These are phyloP conservation scores for Enteromius trimaculatus DNA, from an alignment of 2,797 vertebrate genomes.

Conservation along the genomic window DNA sequence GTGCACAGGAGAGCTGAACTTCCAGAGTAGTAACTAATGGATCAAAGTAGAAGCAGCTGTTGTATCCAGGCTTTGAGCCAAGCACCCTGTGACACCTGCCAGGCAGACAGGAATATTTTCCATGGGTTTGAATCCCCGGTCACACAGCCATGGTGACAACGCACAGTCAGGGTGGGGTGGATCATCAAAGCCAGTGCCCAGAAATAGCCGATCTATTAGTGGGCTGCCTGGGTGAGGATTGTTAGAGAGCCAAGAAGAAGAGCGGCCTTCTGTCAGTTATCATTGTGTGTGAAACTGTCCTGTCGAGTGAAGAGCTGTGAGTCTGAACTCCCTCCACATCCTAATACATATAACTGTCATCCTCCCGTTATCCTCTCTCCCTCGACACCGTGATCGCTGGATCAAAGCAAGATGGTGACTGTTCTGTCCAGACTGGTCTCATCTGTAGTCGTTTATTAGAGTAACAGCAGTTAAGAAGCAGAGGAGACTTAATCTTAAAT, in stretches of 20 bases:
- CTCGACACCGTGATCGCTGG: not conserved
- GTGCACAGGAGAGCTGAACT: conserved; percentile 7
- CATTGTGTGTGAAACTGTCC: conserved; percentile 1
- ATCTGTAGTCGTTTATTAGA: conserved; percentile 19
- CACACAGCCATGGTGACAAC: conserved; percentile 56
- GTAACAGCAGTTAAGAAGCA: not conserved
- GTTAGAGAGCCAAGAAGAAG: conserved; percentile 17
- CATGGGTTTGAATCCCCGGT: conserved; percentile 52
- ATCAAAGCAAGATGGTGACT: conserved; percentile 14
- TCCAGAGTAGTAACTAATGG: conserved; percentile 42
- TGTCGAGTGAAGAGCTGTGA: not conserved
- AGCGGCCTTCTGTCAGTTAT: not conserved
- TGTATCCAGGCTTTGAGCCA: conserved; percentile 46
- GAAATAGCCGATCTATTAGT: conserved; percentile 57
- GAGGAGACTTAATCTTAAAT: not conserved
- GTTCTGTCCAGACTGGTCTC: conserved; percentile 5
- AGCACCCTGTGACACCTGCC: conserved; percentile 56
- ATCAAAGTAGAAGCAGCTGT: conserved; percentile 57
- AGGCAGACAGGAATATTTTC: conserved; percentile 57
- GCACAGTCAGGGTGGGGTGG: conserved; percentile 37
- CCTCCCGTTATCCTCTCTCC: not conserved
- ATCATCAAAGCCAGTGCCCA: conserved; percentile 51
- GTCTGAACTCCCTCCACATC: not conserved
- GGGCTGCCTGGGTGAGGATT: conserved; percentile 36
- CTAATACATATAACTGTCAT: not conserved